phyloP scores from a whole-genome alignment of 2,888 invertebrate genomes.

The Epistrophe grossulariae region DNA sequence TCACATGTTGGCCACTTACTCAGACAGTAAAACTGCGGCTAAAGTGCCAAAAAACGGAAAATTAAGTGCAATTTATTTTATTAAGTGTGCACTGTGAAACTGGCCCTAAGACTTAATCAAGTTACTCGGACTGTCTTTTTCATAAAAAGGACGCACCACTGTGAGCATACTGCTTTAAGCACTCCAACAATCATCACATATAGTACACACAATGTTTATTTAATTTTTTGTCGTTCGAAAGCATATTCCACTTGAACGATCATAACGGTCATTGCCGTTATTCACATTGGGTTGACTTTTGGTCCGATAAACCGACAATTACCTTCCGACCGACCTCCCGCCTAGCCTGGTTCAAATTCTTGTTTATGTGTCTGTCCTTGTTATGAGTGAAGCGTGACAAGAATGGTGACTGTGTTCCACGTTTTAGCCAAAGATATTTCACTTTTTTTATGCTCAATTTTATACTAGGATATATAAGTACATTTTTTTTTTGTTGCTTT shows the following conservation, averaged over 20 bases:
- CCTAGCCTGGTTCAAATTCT: constrained; percentile 4
- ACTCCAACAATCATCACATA: constrained; percentile 64
- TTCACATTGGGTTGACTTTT: constrained; percentile 64
- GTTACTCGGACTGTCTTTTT: background rate
- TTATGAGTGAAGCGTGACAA: constrained; percentile 68
- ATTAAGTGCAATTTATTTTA: too few species aligned
- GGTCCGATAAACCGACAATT: constrained; percentile 40
- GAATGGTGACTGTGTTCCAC: constrained; percentile 54
- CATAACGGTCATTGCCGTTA: constrained; percentile 70
- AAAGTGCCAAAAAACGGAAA: too few species aligned
- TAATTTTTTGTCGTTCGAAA: constrained; percentile 56
- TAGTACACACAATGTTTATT: constrained; percentile 57
- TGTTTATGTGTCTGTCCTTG: constrained; percentile 39
- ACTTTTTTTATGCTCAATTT: constrained; percentile 15
- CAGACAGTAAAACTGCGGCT: too few species aligned
- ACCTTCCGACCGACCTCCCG: constrained; percentile 8
- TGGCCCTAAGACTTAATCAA: background rate
- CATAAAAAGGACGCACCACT: constrained; percentile 4
- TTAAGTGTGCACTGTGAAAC: too few species aligned
- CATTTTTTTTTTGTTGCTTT: background rate
- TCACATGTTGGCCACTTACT: too few species aligned
- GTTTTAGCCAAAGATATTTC: background rate
- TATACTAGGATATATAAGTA: background rate
- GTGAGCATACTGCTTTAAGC: constrained; percentile 53
- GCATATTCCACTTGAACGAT: constrained; percentile 61